phyloP scores from a whole-genome alignment of 2,888 invertebrate genomes.

The Sinelater perroti region DNA sequence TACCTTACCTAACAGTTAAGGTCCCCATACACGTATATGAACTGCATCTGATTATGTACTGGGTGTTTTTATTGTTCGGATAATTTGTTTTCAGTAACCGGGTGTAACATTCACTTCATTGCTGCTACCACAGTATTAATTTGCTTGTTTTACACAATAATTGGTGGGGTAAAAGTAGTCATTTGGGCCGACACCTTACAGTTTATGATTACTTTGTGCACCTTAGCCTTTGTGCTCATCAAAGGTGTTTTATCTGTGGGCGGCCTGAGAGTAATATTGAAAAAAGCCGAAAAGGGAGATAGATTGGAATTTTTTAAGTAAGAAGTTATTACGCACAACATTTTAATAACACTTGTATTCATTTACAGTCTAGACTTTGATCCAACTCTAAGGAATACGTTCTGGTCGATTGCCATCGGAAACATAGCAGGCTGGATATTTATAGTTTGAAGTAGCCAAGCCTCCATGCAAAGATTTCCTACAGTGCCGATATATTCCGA shows the following conservation, averaged over 20 bases:
- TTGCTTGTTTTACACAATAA: constrained; percentile 78
- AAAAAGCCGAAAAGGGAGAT: constrained; percentile 63
- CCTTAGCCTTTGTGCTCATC: constrained; percentile 64
- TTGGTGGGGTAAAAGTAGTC: constrained; percentile 71
- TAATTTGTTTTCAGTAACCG: constrained; percentile 74
- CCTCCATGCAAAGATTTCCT: constrained; percentile 67
- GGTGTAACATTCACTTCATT: constrained; percentile 68
- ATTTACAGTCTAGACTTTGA: constrained; percentile 67
- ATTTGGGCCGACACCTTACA: constrained; percentile 69
- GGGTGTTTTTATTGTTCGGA: too few relatives aligned
- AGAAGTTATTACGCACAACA: too few relatives aligned
- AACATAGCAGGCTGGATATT: constrained; percentile 65
- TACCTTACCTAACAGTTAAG: too few relatives aligned
- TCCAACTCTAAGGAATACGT: constrained; percentile 67
- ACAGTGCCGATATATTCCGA: constrained; percentile 66
- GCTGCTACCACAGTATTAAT: constrained; percentile 72
- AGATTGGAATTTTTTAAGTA: constrained; percentile 68
- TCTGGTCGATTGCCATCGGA: constrained; percentile 68
- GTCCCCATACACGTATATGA: too few relatives aligned
- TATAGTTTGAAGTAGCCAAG: constrained; percentile 66
- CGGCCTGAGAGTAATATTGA: constrained; percentile 65
- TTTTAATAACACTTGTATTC: too few relatives aligned
- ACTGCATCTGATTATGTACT: too few relatives aligned
- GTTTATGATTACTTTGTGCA: constrained; percentile 63
- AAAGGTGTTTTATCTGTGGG: constrained; percentile 64